Conservation (phyloP, 92 coral and sea anemone species). For the Heliopora coerulea region DNA sequence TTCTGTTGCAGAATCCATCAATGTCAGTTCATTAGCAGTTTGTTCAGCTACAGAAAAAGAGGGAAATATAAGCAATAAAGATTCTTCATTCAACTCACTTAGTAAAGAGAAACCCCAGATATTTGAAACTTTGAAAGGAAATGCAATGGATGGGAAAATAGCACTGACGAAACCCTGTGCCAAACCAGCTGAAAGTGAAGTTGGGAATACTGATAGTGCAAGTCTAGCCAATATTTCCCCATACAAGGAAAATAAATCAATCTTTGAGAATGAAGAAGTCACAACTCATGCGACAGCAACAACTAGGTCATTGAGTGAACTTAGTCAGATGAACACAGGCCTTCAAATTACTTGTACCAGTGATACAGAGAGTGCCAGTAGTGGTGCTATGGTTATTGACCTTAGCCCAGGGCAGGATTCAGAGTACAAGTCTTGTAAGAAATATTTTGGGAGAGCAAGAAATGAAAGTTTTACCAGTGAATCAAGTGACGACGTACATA, state of each 20-base stretch:
- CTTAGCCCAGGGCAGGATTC: not conserved
- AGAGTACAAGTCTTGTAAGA: not conserved
- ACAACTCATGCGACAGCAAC: not conserved
- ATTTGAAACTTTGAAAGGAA: too few relatives aligned
- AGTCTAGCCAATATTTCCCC: not conserved
- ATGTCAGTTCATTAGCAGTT: not conserved
- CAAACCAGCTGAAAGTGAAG: too few relatives aligned
- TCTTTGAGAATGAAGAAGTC: too few relatives aligned
- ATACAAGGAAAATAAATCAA: not conserved
- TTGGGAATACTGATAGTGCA: too few relatives aligned
- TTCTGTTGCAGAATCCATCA: not conserved
- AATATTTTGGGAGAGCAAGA: not conserved
- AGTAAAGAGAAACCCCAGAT: not conserved
- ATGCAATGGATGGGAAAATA: too few relatives aligned
- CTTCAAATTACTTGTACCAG: not conserved
- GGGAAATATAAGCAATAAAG: not conserved
- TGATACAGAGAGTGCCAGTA: not conserved
- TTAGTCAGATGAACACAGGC: too few relatives aligned
- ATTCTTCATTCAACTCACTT: not conserved
- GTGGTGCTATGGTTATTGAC: not conserved
- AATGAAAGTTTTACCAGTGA: conserved; percentile 23
- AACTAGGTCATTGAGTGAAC: not conserved
- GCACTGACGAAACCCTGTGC: too few relatives aligned
- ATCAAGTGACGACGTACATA: not conserved
- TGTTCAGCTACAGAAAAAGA: not conserved